Evolutionary conservation across 2,797 vertebrate genomes (phyloP).

Genomic region (Pelodytes ibericus): DNA sequence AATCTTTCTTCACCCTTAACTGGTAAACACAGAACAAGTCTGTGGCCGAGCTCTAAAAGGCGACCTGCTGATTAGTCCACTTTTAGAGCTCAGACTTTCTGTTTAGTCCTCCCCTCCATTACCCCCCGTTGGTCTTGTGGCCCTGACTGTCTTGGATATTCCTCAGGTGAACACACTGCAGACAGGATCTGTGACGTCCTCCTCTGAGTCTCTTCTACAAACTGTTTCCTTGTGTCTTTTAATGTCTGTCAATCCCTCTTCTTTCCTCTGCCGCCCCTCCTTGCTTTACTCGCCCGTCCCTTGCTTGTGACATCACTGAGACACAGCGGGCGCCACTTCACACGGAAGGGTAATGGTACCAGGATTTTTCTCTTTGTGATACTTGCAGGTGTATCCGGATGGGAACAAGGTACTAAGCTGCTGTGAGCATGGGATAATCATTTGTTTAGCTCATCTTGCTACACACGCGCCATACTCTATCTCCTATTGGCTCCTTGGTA

Average conservation of each 20-base stretch:
- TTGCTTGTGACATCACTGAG: constrained; percentile 2
- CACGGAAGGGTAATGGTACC: constrained; percentile 38
- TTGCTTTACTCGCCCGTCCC: constrained; percentile 57
- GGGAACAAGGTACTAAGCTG: constrained; percentile 4
- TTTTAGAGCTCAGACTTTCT: too few relatives aligned
- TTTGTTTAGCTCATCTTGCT: not conserved
- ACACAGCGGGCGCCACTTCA: constrained; percentile 16
- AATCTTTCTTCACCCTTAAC: too few relatives aligned
- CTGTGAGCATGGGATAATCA: not conserved
- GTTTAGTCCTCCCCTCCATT: too few relatives aligned
- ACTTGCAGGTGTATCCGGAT: not conserved
- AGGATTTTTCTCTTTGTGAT: constrained; percentile 1
- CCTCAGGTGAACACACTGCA: too few relatives aligned
- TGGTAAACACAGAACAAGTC: too few relatives aligned
- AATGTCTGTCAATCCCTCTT: constrained; percentile 57
- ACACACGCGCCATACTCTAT: not conserved
- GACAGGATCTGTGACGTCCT: not conserved
- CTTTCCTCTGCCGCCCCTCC: constrained; percentile 58
- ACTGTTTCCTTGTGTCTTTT: constrained; percentile 48
- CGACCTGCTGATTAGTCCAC: too few relatives aligned
- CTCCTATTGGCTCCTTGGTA: not conserved
- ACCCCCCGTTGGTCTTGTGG: too few relatives aligned
- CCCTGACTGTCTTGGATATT: too few relatives aligned
- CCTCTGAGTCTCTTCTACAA: not conserved
- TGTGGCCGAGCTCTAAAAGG: too few relatives aligned